phyloP scores from a whole-genome alignment of 2,888 invertebrate genomes.

The Aspidiotus destructor region DNA sequence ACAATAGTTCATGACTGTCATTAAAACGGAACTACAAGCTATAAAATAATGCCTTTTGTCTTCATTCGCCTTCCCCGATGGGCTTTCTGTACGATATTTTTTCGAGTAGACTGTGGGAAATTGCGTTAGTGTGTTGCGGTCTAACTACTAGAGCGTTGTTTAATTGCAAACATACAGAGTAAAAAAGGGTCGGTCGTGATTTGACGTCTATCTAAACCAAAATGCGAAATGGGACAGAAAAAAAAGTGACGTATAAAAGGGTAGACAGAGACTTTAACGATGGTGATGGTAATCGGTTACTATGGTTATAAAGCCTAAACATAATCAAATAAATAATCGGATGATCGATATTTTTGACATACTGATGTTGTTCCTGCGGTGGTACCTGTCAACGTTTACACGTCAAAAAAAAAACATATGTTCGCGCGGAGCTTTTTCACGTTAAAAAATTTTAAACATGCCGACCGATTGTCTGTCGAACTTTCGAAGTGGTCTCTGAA shows the following conservation, averaged over 20 bases:
- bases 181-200: not conserved
- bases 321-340: conserved; percentile 22
- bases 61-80: too few relatives aligned
- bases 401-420: conserved; percentile 8
- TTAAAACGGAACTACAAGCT: too few relatives aligned
- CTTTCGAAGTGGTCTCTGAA: too few relatives aligned
- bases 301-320: conserved; percentile 25
- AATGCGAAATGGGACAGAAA: not conserved
- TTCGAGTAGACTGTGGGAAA: too few relatives aligned
- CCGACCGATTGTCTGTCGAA: too few relatives aligned
- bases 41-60: too few relatives aligned
- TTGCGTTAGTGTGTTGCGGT: too few relatives aligned
- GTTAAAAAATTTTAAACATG: too few relatives aligned
- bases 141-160: not conserved
- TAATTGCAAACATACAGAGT: conserved; percentile 1
- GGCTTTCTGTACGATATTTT: too few relatives aligned
- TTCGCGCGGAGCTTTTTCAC: too few relatives aligned
- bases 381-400: conserved; percentile 16
- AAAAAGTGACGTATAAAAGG: not conserved
- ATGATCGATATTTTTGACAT: conserved; percentile 22
- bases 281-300: conserved; percentile 15
- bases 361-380: not conserved
- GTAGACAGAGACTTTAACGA: not conserved
- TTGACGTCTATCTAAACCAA: not conserved
- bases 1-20: too few relatives aligned